Conservation (phyloP, 2,888 invertebrate genomes). For the Drosophila robusta region DNA sequence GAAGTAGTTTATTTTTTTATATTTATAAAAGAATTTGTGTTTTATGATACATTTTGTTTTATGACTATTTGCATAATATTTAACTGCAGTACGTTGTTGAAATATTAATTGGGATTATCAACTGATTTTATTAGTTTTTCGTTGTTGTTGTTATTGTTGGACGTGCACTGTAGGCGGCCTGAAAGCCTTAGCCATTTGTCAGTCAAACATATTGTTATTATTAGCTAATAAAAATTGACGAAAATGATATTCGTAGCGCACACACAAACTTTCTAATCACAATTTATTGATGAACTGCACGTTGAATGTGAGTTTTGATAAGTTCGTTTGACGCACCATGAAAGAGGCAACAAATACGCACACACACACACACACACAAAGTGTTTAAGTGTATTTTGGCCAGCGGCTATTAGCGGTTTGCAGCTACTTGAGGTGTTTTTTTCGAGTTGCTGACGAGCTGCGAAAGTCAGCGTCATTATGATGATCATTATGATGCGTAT, state of each 20-base stretch:
- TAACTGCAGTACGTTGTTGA: slow-evolving; percentile 1
- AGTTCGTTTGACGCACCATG: slow-evolving; percentile 31
- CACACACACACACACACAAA: slow-evolving; percentile 7
- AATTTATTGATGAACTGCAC: slow-evolving; percentile 62
- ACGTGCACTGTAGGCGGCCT: slow-evolving; percentile 1
- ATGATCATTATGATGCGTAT: slow-evolving; percentile 29
- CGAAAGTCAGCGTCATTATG: slow-evolving; percentile 53
- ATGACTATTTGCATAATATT: neutral
- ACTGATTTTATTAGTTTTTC: neutral
- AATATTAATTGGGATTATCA: slow-evolving; percentile 12
- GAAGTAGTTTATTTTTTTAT: neutral
- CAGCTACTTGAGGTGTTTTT: slow-evolving; percentile 39
- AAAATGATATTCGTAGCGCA: slow-evolving; percentile 30
- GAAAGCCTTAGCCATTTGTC: slow-evolving; percentile 5
- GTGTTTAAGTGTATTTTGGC: slow-evolving; percentile 38
- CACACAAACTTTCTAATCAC: slow-evolving; percentile 71
- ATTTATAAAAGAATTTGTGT: neutral
- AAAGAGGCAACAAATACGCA: slow-evolving; percentile 10
- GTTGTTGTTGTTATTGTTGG: slow-evolving; percentile 8
- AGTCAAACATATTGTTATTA: slow-evolving; percentile 35
- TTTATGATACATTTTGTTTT: neutral
- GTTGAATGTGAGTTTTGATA: slow-evolving; percentile 44
- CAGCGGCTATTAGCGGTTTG: slow-evolving; percentile 68
- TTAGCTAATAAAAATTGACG: slow-evolving; percentile 46
- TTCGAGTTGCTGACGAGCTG: slow-evolving; percentile 30